A percentile compares a stretch with the other conserved stretches of the same genome.
phyloP scores from a whole-genome alignment of 1,140 invertebrate genomes.

The Cyphomyrmex costatus region DNA sequence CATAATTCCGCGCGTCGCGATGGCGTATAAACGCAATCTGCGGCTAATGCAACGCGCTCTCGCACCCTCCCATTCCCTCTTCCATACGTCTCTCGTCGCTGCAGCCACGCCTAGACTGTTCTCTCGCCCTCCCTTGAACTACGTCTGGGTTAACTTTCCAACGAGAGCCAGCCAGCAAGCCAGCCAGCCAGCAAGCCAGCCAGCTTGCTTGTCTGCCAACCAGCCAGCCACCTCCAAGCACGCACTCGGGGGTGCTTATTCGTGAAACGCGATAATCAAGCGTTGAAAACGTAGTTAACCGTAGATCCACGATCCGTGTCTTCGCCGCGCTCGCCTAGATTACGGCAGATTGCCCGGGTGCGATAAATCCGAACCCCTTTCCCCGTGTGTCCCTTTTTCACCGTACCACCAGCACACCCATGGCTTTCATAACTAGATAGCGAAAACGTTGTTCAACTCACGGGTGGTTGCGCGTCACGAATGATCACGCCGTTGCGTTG shows the following conservation, averaged over 20 bases:
- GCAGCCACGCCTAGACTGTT: constrained; percentile 60
- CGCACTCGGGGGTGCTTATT: constrained; percentile 69
- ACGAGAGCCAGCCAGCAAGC: constrained; percentile 46
- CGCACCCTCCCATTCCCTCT: constrained; percentile 19
- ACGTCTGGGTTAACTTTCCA: constrained; percentile 61
- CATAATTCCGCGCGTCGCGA: constrained; percentile 67
- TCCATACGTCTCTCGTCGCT: not conserved
- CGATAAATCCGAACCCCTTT: constrained; percentile 29
- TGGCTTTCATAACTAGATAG: constrained; percentile 34
- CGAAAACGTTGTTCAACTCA: constrained; percentile 24
- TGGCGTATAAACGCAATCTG: constrained; percentile 73
- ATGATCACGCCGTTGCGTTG: not conserved
- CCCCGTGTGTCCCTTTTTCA: not conserved
- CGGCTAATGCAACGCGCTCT: constrained; percentile 64
- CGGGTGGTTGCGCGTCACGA: constrained; percentile 16
- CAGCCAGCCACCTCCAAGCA: constrained; percentile 47
- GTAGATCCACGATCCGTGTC: constrained; percentile 53
- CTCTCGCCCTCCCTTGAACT: constrained; percentile 32
- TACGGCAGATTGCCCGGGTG: constrained; percentile 48
- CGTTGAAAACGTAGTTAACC: constrained; percentile 74
- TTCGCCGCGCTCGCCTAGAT: constrained; percentile 27
- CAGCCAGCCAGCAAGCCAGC: constrained; percentile 22
- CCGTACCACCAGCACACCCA: not conserved
- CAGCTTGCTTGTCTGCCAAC: constrained; percentile 25
- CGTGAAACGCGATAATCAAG: constrained; percentile 77